Percentiles rank a stretch among this genome's conserved stretches.
Conservation (phyloP, 2,113 vertebrate genomes). For the Dermatemys mawii region DNA sequence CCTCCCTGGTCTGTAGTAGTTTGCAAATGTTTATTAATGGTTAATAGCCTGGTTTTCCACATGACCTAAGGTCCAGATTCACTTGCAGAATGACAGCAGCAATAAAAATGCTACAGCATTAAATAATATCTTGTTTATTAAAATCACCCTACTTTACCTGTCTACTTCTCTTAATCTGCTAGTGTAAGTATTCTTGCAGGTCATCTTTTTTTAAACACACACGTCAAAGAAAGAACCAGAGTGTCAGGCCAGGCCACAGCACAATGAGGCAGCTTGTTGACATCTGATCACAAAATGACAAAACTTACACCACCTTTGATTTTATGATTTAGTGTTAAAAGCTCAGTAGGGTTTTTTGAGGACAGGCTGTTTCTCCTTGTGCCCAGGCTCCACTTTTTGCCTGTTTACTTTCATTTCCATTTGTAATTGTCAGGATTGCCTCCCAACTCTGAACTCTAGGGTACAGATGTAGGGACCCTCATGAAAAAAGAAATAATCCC, state of each 20-base stretch:
- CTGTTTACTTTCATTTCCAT: background rate
- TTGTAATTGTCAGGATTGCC: too few relatives aligned
- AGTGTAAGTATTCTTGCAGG: background rate
- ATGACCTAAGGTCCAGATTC: accelerated
- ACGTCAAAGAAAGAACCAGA: background rate
- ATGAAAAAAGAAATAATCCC: too few relatives aligned
- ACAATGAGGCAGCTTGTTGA: background rate
- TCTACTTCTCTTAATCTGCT: background rate
- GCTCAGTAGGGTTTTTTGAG: background rate
- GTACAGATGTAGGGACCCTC: too few relatives aligned
- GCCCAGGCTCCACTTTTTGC: background rate
- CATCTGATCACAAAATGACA: background rate
- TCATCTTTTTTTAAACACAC: background rate
- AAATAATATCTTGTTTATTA: background rate
- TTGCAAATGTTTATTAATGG: background rate
- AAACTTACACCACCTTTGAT: background rate
- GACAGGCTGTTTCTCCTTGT: background rate
- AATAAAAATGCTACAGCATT: background rate
- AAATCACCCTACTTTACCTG: background rate
- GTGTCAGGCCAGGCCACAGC: background rate
- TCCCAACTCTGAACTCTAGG: too few relatives aligned
- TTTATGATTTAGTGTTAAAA: background rate
- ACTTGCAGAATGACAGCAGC: background rate
- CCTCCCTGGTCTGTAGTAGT: background rate
- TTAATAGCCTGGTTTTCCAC: background rate